Conservation (phyloP, 2,888 invertebrate genomes). For the Diloba caeruleocephala region DNA sequence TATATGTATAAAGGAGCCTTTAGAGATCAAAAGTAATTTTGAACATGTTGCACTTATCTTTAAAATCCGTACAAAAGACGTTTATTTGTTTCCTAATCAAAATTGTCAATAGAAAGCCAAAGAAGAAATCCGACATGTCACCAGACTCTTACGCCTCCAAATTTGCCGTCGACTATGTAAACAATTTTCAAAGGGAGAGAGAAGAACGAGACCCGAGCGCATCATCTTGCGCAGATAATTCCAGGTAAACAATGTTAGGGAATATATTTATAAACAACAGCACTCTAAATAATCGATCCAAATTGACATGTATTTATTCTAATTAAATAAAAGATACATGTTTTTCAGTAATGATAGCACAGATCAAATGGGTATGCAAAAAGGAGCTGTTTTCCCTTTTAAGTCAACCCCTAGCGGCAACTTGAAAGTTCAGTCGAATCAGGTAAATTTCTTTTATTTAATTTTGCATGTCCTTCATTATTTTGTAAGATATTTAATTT, state of each 20-base stretch:
- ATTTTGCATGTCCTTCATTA: background rate
- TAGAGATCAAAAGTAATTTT: background rate
- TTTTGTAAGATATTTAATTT: background rate
- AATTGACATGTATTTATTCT: no score
- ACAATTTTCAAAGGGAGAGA: slow-evolving; percentile 58
- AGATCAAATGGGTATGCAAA: slow-evolving; percentile 65
- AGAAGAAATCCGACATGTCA: slow-evolving; percentile 72
- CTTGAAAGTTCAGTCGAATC: slow-evolving; percentile 91
- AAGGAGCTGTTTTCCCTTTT: slow-evolving; percentile 89
- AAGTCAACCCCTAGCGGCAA: slow-evolving; percentile 92
- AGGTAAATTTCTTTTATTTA: slow-evolving; percentile 77
- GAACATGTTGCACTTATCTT: background rate
- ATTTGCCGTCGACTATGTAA: slow-evolving; percentile 68
- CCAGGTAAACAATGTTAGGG: slow-evolving; percentile 66
- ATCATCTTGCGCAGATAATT: slow-evolving; percentile 74
- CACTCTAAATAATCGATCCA: no score
- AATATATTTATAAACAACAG: background rate
- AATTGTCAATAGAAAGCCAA: slow-evolving; percentile 63
- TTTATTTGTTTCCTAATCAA: slow-evolving; percentile 7
- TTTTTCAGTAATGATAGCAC: slow-evolving; percentile 72
- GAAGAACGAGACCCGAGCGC: slow-evolving; percentile 61
- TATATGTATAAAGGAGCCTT: no score
- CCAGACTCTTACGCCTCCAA: slow-evolving; percentile 71
- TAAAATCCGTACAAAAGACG: background rate
- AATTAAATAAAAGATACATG: no score